Conservation (phyloP, 2,113 vertebrate genomes). For the Apodemus sylvaticus region DNA sequence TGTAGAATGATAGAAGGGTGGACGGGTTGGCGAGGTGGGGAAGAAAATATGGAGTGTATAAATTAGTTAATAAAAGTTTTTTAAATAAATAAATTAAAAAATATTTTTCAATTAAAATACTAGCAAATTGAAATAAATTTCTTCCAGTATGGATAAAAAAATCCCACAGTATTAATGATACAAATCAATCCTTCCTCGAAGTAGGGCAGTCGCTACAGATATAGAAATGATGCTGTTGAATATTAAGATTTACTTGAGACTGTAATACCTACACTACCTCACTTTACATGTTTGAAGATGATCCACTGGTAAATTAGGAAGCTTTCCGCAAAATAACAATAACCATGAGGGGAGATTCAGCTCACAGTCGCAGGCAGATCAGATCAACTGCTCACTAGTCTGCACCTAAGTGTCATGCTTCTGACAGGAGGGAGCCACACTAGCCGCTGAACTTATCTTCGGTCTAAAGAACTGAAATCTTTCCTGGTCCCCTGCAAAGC, state of each 20-base stretch:
- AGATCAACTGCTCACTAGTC: neutral
- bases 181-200: slow-evolving; percentile 55
- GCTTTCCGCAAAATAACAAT: neutral
- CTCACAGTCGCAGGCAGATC: neutral
- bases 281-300: slow-evolving; percentile 17
- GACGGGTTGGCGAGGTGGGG: no score
- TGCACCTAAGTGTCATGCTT: neutral
- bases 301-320: neutral
- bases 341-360: neutral
- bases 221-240: slow-evolving; percentile 40
- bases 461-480: slow-evolving; percentile 31
- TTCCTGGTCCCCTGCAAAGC: neutral
- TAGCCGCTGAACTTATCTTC: neutral
- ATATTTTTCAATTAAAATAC: no score
- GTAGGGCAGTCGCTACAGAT: neutral
- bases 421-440: neutral
- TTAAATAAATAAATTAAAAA: no score
- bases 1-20: no score
- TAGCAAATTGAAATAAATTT: no score
- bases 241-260: slow-evolving; percentile 49
- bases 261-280: neutral
- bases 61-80: no score
- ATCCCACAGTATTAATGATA: neutral
- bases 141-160: neutral
- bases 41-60: no score